Base-by-base conservation (phyloP, 2,113 vertebrate genomes). In the Acanthochromis polyacanthus region DNA sequence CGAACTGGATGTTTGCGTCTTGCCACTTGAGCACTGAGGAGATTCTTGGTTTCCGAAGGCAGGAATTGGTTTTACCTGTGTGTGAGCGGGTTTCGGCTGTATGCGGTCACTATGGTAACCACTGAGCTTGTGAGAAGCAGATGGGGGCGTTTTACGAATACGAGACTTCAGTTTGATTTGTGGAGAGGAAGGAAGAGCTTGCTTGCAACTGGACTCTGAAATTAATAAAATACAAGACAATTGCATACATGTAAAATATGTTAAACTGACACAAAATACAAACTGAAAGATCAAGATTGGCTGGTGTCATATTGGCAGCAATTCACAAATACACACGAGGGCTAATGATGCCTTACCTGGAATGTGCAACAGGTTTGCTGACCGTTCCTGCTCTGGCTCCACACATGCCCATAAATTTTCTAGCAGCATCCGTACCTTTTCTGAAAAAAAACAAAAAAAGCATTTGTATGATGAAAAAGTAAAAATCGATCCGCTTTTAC, bases 361-460 rank as follows among this genome's bases (percentile, higher is more conserved):
- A 5, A 86, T 55, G 28, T 32, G 28, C 8, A 84, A 10, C 9
- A 28, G 40, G 64, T 87, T 81, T 51, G 30, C 14, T 6, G 83
- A 43, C 19, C 65, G 43, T 40, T 77, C 78, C 10, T 87, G 77
- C 46, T 69, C 82, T 53, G 89, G 88, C 52, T 97, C 95, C 55
- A 99, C 92, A 79, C 98, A 99, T 48, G 92, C 87, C 98, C 98
- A 98, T 53, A 99, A 93, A 62, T 96, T 94, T 76, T 97, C 92
- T 10, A 99, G 81, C 8, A 99, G 93, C 17, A 93, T 78, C 50
- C 94, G 96, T 43, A 99, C 85, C 93, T 96, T 97, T 81, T 93
- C 98, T 99, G 89, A 40, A 61, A 72, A 72, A 69, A 53, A 16
- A 75, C 2, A 43, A n/a, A 46, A 4, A 22, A 67, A 28, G 63